These are phyloP conservation scores for Latrodectus hesperus DNA, from an alignment of 2,888 invertebrate genomes.

Conservation along the genomic window DNA sequence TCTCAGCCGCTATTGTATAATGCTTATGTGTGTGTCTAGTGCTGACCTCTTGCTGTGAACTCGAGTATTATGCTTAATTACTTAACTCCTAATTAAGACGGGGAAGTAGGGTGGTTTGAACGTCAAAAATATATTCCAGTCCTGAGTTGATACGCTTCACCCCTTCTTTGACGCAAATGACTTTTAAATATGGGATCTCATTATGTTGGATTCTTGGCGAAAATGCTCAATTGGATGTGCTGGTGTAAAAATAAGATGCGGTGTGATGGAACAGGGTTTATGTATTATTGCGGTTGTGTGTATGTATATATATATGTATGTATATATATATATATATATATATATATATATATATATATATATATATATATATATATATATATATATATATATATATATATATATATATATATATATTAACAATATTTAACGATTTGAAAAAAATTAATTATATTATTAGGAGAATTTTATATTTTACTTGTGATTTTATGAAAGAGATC, in stretches of 20 bases:
- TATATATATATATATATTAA: too few species aligned
- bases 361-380: too few species aligned
- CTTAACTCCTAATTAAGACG: constrained; percentile 67
- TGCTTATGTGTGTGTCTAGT: constrained; percentile 23
- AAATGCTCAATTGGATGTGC: not conserved
- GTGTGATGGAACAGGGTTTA: not conserved
- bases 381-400: too few species aligned
- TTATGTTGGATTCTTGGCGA: not conserved
- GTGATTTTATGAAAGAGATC: too few species aligned
- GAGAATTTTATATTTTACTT: too few species aligned
- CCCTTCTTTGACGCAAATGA: constrained; percentile 15
- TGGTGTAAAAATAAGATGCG: constrained; percentile 1
- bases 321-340: too few species aligned
- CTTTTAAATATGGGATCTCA: constrained; percentile 23
- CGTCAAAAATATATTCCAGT: constrained; percentile 49
- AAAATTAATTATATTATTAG: too few species aligned
- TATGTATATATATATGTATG: too few species aligned
- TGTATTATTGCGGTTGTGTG: too few species aligned
- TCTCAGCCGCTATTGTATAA: constrained; percentile 21
- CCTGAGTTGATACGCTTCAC: constrained; percentile 10
- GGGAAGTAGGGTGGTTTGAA: constrained; percentile 19
- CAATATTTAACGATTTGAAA: too few species aligned
- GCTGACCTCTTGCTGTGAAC: constrained; percentile 36
- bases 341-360: too few species aligned
- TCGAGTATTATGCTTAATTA: constrained; percentile 64